phyloP scores from a whole-genome alignment of 2,113 vertebrate genomes.

The Sander lucioperca region DNA sequence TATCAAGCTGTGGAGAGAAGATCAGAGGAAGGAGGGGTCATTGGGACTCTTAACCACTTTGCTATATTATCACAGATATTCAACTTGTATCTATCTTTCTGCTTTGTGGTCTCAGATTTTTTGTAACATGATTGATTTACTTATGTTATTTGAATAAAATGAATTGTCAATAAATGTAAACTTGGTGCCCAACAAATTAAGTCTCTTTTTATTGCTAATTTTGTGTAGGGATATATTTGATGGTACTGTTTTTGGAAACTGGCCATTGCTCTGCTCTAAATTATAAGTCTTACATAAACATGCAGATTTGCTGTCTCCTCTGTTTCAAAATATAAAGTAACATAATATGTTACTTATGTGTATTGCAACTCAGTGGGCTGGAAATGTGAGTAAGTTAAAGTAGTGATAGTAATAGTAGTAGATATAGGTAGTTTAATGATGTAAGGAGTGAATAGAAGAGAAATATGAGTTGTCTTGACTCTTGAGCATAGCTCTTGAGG shows the following conservation, averaged over 20 bases:
- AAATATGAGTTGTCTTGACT: neutral
- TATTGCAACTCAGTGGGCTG: neutral
- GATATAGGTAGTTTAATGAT: neutral
- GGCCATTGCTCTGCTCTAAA: neutral
- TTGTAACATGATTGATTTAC: neutral
- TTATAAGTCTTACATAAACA: neutral
- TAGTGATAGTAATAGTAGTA: neutral
- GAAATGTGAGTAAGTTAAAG: neutral
- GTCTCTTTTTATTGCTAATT: neutral
- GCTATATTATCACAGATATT: neutral
- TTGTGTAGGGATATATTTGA: neutral
- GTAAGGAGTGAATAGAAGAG: neutral
- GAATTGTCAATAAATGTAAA: neutral
- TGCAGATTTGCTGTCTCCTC: neutral
- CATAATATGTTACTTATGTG: neutral
- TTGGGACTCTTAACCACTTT: neutral
- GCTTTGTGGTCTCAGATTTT: neutral
- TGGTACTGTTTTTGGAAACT: neutral
- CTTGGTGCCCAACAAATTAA: neutral
- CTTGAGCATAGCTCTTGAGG: neutral
- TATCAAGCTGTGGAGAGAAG: constrained; percentile 6
- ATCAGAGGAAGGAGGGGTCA: neutral
- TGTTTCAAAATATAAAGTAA: neutral
- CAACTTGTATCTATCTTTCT: neutral
- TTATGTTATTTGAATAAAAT: constrained; percentile 22